Base-by-base conservation (phyloP, 2,888 invertebrate genomes). In the Merodon equestris region DNA sequence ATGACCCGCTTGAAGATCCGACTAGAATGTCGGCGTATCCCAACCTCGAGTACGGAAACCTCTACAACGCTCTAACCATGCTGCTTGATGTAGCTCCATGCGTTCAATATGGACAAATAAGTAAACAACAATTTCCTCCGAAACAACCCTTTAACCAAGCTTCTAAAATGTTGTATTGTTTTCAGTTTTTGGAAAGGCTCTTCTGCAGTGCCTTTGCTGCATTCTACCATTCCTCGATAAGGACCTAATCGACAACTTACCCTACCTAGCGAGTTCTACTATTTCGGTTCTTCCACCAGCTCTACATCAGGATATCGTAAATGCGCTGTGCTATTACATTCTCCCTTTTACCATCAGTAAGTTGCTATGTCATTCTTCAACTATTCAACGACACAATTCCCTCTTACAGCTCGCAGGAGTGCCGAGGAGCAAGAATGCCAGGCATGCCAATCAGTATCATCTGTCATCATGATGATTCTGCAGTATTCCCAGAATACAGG, bases 391-490 rank as follows among this genome's bases (percentile, higher is more conserved):
- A 27, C 7, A 27, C 27, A 27, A 27, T 27, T 27, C 3, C 27
- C 12, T 19, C 38, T 50, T 60, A 44, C 44, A 94, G 94, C 93
- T 12, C 92, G 95, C 48, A 92, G 92, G 84, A 93, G 91, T 82
- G 88, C 91, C 2, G 93, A 93, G n/a, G 92, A 93, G 84, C 92
- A 93, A 82, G 95, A 95, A 85, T 94, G 93, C 83, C 93, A 94
- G 83, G 94, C 95, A 10, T 94, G 94, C 75, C 95, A 96, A 86
- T 95, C 95, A 1, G 94, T 96, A 3, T 95, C 97, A 0, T 95
- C 98, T 40, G 96, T 99, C 66, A 93, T 99, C 73, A 98, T 99
- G 96, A 95, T 98, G 93, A 95, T 99, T 34, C 95, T 99, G 86
- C 98, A 99, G 87, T 97, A 98, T 88, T 97, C 97, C 0, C 94